These are phyloP conservation scores for Brenthis daphne DNA, from an alignment of 2,888 invertebrate genomes.

Conservation along the genomic window DNA sequence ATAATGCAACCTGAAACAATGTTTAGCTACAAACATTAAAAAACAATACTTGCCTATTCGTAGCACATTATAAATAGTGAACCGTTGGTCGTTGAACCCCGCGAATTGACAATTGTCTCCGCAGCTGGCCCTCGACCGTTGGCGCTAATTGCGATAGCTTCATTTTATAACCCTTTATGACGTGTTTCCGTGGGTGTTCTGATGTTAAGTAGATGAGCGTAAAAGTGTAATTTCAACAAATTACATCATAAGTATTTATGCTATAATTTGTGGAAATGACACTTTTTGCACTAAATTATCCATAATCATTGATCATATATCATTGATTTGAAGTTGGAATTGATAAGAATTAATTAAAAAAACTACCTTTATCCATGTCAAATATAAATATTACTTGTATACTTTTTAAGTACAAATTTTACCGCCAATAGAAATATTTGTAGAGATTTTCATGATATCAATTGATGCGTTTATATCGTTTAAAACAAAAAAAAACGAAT, in stretches of 20 bases:
- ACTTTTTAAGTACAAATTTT: too few relatives aligned
- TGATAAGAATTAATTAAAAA: too few relatives aligned
- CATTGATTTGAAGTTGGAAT: too few relatives aligned
- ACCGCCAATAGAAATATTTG: too few relatives aligned
- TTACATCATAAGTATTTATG: neutral
- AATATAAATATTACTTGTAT: too few relatives aligned
- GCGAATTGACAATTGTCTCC: constrained; percentile 71
- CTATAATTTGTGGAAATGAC: neutral
- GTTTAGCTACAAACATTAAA: neutral
- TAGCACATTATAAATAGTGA: constrained; percentile 33
- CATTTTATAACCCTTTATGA: constrained; percentile 62
- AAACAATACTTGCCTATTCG: constrained; percentile 19
- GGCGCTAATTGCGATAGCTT: constrained; percentile 64
- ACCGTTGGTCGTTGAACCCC: constrained; percentile 64
- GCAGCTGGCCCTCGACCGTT: constrained; percentile 64
- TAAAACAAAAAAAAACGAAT: too few relatives aligned
- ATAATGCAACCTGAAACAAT: neutral
- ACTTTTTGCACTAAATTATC: neutral
- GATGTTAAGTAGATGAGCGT: neutral
- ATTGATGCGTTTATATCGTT: too few relatives aligned
- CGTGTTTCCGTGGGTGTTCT: constrained; percentile 34
- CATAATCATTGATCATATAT: too few relatives aligned
- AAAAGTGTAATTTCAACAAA: neutral
- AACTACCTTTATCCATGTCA: too few relatives aligned
- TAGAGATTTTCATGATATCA: too few relatives aligned